Conservation (phyloP, 1,140 invertebrate species). For the Drosophila nasuta region DNA sequence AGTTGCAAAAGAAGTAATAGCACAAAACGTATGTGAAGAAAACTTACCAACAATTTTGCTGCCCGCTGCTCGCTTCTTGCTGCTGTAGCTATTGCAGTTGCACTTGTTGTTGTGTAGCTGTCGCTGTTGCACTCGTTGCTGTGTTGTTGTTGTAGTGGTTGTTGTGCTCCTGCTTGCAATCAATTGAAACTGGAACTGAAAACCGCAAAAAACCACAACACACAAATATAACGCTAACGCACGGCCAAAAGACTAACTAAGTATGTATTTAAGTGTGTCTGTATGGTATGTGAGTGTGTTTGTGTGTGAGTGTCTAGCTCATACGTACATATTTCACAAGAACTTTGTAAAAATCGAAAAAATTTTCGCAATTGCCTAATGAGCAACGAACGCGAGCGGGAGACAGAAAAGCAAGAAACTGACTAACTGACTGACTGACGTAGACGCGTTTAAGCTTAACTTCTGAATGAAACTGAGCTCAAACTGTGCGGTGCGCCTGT, state of each 20-base stretch:
- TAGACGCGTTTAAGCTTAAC: constrained; percentile 56
- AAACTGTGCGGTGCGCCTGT: constrained; percentile 52
- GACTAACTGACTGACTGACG: neutral
- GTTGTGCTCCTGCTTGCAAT: constrained; percentile 63
- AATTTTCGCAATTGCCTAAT: constrained; percentile 65
- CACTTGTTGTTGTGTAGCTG: neutral
- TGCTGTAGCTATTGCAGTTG: constrained; percentile 5
- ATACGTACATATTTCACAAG: constrained; percentile 74
- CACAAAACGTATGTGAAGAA: constrained; percentile 66
- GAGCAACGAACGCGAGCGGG: constrained; percentile 38
- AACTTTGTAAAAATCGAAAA: constrained; percentile 68
- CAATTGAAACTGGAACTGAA: constrained; percentile 68
- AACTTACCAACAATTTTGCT: constrained; percentile 70
- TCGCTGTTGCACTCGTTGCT: constrained; percentile 9
- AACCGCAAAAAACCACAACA: constrained; percentile 78
- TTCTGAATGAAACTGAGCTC: constrained; percentile 80
- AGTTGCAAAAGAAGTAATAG: constrained; percentile 66
- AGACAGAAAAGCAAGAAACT: neutral
- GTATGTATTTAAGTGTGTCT: constrained; percentile 24
- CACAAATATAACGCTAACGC: constrained; percentile 72
- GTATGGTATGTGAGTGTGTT: constrained; percentile 10
- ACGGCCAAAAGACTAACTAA: constrained; percentile 42
- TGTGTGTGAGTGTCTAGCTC: constrained; percentile 26
- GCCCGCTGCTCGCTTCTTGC: neutral
- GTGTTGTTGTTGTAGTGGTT: constrained; percentile 11